Evolutionary conservation across 1,140 invertebrate genomes (phyloP).

Genomic region (Drosophila kohkoa): DNA sequence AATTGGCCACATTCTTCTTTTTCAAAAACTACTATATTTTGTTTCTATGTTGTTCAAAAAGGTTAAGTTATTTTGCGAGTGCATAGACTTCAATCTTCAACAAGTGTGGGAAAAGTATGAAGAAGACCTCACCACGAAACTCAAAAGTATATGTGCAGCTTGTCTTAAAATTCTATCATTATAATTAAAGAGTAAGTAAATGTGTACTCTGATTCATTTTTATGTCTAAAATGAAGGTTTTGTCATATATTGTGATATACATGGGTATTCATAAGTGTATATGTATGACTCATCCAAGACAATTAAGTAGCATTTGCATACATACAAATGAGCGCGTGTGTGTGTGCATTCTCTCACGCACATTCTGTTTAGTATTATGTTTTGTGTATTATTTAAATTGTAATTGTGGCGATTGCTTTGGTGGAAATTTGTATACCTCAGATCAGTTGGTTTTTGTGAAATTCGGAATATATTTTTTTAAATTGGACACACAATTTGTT

Average conservation of each 20-base stretch:
- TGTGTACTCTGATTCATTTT: not conserved
- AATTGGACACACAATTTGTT: not conserved
- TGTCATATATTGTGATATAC: not conserved
- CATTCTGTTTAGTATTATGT: not conserved
- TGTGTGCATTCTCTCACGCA: not conserved
- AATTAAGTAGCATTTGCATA: conserved; percentile 11
- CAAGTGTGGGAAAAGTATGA: conserved; percentile 19
- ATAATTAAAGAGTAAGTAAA: conserved; percentile 1
- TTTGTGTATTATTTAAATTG: conserved; percentile 4
- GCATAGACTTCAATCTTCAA: conserved; percentile 8
- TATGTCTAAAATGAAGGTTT: not conserved
- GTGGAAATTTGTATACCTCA: not conserved
- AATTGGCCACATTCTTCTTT: not conserved
- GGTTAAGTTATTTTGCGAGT: conserved; percentile 6
- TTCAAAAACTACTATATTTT: not conserved
- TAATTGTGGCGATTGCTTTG: not conserved
- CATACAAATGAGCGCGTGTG: not conserved
- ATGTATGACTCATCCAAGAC: conserved; percentile 38
- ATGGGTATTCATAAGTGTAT: not conserved
- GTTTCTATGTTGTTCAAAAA: not conserved
- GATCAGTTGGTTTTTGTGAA: not conserved
- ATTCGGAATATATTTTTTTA: not conserved
- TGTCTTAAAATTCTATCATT: conserved; percentile 6
- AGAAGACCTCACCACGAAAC: conserved; percentile 40
- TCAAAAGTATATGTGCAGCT: conserved; percentile 41